Conservation (phyloP, 2,113 vertebrate species). For the Stigmatopora nigra region DNA sequence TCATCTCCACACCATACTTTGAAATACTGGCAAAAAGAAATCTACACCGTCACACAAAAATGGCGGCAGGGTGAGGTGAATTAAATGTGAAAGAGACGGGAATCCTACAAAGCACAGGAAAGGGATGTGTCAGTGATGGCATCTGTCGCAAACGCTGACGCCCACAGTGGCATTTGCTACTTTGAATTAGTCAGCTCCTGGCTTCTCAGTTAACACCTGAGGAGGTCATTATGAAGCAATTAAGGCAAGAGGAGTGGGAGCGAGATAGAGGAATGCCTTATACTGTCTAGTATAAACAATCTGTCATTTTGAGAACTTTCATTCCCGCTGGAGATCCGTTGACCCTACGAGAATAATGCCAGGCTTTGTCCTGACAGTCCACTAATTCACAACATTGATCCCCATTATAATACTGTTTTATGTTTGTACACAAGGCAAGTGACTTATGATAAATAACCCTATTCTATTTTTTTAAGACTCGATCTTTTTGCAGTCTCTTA, state of each 20-base stretch:
- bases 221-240: constrained; percentile 64
- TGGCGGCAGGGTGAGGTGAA: constrained; percentile 41
- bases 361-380: constrained; percentile 55
- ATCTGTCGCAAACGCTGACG: constrained; percentile 48
- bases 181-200: constrained; percentile 54
- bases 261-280: constrained; percentile 30
- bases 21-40: constrained; percentile 35
- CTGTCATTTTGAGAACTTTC: constrained; percentile 53
- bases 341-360: constrained; percentile 54
- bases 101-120: constrained; percentile 25
- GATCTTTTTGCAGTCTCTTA: constrained; percentile 44
- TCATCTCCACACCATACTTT: constrained; percentile 16
- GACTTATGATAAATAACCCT: constrained; percentile 70
- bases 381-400: constrained; percentile 60
- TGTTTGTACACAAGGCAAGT: constrained; percentile 53
- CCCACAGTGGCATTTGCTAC: constrained; percentile 41
- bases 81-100: constrained; percentile 47
- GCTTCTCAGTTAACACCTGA: constrained; percentile 60
- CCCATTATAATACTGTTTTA: constrained; percentile 62
- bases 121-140: constrained; percentile 26
- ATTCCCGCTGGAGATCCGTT: constrained; percentile 50
- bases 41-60: constrained; percentile 32
- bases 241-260: constrained; percentile 35
- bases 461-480: constrained; percentile 51
- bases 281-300: constrained; percentile 51